These are phyloP conservation scores for Aphidius colemani DNA, from an alignment of 2,888 invertebrate genomes.

Conservation along the genomic window DNA sequence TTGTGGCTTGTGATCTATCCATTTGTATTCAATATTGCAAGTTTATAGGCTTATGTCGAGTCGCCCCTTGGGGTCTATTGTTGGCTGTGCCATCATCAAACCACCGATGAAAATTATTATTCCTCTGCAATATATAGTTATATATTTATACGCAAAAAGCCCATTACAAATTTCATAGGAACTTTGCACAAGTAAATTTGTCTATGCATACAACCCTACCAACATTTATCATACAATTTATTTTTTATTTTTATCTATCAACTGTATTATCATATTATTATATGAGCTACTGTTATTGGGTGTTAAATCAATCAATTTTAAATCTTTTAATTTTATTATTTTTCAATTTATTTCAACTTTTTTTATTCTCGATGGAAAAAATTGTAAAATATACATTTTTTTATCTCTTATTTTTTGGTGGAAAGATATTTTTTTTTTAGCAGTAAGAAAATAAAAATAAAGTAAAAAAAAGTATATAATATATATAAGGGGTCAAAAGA, in stretches of 20 bases:
- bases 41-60: slow-evolving; percentile 57
- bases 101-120: slow-evolving; percentile 10
- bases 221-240: too few relatives aligned
- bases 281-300: too few relatives aligned
- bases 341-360: too few relatives aligned
- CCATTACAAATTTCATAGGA: slow-evolving; percentile 54
- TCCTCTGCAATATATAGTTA: slow-evolving; percentile 9
- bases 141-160: slow-evolving; percentile 37
- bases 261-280: too few relatives aligned
- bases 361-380: too few relatives aligned
- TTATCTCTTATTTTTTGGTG: too few relatives aligned
- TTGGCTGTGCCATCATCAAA: slow-evolving; percentile 29
- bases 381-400: too few relatives aligned
- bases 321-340: too few relatives aligned
- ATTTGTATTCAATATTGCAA: slow-evolving; percentile 61
- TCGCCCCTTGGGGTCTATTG: slow-evolving; percentile 32
- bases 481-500: slow-evolving; percentile 26
- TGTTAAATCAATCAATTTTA: too few relatives aligned
- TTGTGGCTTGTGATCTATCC: slow-evolving; percentile 44
- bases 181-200: too few relatives aligned
- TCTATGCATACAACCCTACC: too few relatives aligned
- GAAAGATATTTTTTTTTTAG: neutral
- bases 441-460: slow-evolving; percentile 2
- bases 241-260: too few relatives aligned
- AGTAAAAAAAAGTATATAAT: slow-evolving; percentile 21